Base-by-base conservation (phyloP, 2,797 vertebrate genomes). In the Ara ararauna region DNA sequence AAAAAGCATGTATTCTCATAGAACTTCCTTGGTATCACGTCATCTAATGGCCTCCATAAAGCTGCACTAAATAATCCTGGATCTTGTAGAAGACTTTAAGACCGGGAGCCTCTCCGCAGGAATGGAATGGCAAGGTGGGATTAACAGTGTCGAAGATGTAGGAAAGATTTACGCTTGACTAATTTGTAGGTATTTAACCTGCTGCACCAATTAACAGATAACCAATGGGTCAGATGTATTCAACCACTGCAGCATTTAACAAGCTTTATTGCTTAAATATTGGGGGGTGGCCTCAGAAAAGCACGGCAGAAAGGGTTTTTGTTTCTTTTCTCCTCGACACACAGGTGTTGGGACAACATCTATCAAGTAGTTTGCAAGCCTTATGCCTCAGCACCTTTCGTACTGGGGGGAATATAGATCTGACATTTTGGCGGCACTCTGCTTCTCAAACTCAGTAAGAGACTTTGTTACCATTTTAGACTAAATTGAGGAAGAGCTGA, bases 301-400 rank as follows among this genome's bases (percentile, higher is more conserved):
- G 30, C n/a, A 3, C 5, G 9, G 5, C 64, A 64, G 17, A 11
- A 53, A 27, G 34, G 38, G 19, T 21, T 38, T 67, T 40, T 58
- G 11, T 38, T 51, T 8, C 48, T 75, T 40, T 50, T 4, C 47
- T 78, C 32, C 34, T 47, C 72, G n/a, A 29, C 71, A 45, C 11
- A 1, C 22, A 8, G 2, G 0, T 4, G 18, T 50, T 30, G 77
- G 62, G 58, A 32, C 44, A 51, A 6, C 0, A 0, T 11, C 1
- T 13, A 4, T 23, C 40, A n/a, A 53, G 70, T 15, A 5, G 11
- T 16, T 32, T 27, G 26, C 40, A 8, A 82, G 22, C 40, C 45
- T 58, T 34, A 27, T 13, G n/a, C 58, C 62, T 86, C 38, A 24
- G 45, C 66, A 65, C 45, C 67, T 70, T 77, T 30, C 1, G 0